A percentile compares a stretch with the other conserved stretches of the same genome.
phyloP scores from a whole-genome alignment of 2,888 invertebrate species.

The Ceriagrion tenellum region DNA sequence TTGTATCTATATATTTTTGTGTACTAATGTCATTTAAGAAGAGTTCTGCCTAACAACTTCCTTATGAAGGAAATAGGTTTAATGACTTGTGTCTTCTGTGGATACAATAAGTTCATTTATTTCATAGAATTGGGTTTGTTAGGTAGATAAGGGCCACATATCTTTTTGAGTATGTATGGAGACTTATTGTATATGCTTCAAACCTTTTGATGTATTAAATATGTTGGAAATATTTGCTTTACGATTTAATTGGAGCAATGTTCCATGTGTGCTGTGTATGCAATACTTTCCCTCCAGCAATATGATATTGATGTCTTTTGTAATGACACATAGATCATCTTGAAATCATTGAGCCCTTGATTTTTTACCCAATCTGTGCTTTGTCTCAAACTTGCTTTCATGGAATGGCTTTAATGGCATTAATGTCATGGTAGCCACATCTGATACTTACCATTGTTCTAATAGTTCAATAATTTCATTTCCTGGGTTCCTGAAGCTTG shows the following conservation, averaged over 20 bases:
- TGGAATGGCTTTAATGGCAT: no score
- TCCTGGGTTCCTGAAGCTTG: no score
- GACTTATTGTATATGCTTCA: conserved; percentile 54
- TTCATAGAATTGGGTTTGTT: conserved; percentile 61
- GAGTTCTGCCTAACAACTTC: conserved; percentile 55
- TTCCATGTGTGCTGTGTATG: not conserved
- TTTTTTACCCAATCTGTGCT: no score
- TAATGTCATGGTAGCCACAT: no score
- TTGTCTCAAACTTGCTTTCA: no score
- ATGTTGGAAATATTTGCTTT: conserved; percentile 32
- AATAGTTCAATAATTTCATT: no score
- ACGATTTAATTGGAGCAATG: not conserved
- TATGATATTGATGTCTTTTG: no score
- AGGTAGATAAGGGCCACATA: conserved; percentile 34
- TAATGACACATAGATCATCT: no score
- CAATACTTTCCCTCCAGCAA: no score
- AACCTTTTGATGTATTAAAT: conserved; percentile 56
- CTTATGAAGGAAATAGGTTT: not conserved
- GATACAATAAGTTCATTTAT: conserved; percentile 37
- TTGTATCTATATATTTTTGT: conserved; percentile 36
- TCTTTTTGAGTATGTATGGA: conserved; percentile 32
- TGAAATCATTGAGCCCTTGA: no score
- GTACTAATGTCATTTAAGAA: conserved; percentile 39
- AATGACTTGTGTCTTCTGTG: conserved; percentile 42
- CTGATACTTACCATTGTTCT: no score